Percentiles rank a stretch among this genome's conserved stretches.
Conservation (phyloP, 2,797 vertebrate species). For the Miopithecus talapoin region DNA sequence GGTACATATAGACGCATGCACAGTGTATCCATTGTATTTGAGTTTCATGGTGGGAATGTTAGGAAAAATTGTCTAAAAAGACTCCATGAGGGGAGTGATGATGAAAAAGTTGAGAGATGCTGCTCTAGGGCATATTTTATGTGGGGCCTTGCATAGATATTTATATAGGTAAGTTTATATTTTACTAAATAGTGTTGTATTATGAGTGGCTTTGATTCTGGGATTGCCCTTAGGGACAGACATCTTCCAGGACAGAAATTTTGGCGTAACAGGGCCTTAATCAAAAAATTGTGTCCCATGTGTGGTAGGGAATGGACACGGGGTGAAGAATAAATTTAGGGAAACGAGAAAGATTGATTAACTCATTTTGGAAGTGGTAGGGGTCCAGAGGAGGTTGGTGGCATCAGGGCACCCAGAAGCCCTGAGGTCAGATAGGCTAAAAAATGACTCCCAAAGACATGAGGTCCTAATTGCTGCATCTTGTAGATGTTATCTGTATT, state of each 20-base stretch:
- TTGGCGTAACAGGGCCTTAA: neutral
- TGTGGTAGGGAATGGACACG: no score
- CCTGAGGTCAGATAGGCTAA: neutral
- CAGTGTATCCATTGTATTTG: neutral
- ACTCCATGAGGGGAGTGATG: neutral
- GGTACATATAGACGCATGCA: neutral
- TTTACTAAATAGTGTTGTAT: neutral
- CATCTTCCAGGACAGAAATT: neutral
- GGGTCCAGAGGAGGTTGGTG: neutral
- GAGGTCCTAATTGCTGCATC: neutral
- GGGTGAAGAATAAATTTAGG: neutral
- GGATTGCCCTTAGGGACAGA: neutral
- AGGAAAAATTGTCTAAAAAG: neutral
- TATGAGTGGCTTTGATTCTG: neutral
- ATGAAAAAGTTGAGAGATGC: neutral
- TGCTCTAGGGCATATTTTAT: neutral
- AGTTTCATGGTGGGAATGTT: neutral
- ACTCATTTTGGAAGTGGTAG: neutral
- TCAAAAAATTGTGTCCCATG: neutral
- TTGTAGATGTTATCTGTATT: neutral
- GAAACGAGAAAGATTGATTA: neutral
- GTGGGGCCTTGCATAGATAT: neutral
- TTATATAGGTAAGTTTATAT: neutral
- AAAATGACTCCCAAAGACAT: neutral
- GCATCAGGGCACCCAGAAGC: neutral